phyloP scores from a whole-genome alignment of 2,113 vertebrate genomes.

The Chaenogobius annularis region DNA sequence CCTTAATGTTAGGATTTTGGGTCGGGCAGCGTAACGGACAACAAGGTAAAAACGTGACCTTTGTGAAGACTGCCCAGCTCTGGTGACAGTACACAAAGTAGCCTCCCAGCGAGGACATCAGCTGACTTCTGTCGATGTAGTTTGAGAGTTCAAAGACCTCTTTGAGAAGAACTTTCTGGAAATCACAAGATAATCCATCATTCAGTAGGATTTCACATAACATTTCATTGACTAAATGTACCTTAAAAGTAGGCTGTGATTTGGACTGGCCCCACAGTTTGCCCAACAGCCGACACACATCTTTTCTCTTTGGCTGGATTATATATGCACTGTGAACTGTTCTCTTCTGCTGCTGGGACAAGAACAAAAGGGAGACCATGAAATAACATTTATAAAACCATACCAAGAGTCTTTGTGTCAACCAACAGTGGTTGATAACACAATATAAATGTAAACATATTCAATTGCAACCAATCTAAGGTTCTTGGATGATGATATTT shows the following conservation, averaged over 20 bases:
- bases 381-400: no score
- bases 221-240: constrained; percentile 14
- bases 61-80: constrained; percentile 76
- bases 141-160: constrained; percentile 73
- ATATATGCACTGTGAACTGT: constrained; percentile 69
- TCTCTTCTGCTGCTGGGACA: constrained; percentile 42
- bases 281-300: constrained; percentile 55
- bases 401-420: no score
- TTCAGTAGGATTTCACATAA: background rate
- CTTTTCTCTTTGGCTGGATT: constrained; percentile 71
- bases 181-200: background rate
- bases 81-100: constrained; percentile 73
- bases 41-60: constrained; percentile 47
- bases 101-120: constrained; percentile 66
- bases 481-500: no score
- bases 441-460: no score
- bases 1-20: background rate
- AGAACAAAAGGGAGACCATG: no score
- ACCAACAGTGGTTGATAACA: no score
- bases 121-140: constrained; percentile 77
- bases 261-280: constrained; percentile 61
- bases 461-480: no score
- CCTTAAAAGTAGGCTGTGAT: constrained; percentile 52
- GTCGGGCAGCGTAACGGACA: background rate
- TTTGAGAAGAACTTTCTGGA: constrained; percentile 75